Evolutionary conservation across 2,113 vertebrate genomes (phyloP).

Genomic region (Telmatochromis sp.): DNA sequence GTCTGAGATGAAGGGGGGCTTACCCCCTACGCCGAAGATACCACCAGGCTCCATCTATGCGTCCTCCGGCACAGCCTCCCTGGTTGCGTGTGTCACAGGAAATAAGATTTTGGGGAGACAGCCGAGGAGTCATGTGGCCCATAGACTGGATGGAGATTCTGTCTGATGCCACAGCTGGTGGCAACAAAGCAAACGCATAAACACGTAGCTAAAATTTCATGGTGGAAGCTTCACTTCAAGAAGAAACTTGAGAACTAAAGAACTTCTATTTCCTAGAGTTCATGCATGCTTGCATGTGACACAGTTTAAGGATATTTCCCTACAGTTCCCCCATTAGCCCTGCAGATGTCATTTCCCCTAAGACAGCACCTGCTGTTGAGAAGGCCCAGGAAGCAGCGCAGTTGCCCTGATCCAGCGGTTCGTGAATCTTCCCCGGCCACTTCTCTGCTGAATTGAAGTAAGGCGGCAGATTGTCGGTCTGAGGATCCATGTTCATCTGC

Average conservation of each 20-base stretch:
- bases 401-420: constrained; percentile 93
- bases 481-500: constrained; percentile 83
- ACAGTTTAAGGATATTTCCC: background rate
- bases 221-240: background rate
- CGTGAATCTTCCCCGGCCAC: constrained; percentile 91
- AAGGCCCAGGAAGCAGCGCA: constrained; percentile 97
- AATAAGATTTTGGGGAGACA: constrained; percentile 93
- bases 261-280: background rate
- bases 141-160: constrained; percentile 97
- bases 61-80: constrained; percentile 84
- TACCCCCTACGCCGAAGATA: constrained; percentile 87
- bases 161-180: constrained; percentile 88
- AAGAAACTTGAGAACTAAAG: background rate
- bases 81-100: constrained; percentile 91
- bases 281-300: background rate
- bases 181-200: background rate
- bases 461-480: constrained; percentile 72
- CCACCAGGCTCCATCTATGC: constrained; percentile 92
- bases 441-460: constrained; percentile 84
- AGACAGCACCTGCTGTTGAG: constrained; percentile 83
- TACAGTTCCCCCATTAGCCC: background rate
- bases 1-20: background rate
- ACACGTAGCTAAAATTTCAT: background rate
- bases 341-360: background rate
- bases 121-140: constrained; percentile 91